Percentiles rank a stretch among this genome's conserved stretches.
These are phyloP conservation scores for Zonitis immaculata DNA, from an alignment of 2,888 invertebrate species.

Conservation along the genomic window DNA sequence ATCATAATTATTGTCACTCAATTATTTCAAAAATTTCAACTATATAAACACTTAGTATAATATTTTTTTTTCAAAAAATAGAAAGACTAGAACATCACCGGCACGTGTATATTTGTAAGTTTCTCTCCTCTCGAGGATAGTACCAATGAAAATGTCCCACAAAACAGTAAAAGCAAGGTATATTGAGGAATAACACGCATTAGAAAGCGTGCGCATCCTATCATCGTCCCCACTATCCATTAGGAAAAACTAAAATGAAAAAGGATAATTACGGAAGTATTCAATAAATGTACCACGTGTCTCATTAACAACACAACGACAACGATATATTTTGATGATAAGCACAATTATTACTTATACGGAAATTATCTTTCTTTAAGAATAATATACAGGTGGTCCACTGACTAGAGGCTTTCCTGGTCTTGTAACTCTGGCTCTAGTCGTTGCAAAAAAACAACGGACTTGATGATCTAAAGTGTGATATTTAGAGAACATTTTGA, in stretches of 20 bases:
- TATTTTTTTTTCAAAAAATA: not conserved
- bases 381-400: no score
- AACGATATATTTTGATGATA: not conserved
- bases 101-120: not conserved
- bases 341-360: no score
- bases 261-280: not conserved
- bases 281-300: conserved; percentile 10
- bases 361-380: no score
- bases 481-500: no score
- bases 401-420: no score
- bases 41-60: not conserved
- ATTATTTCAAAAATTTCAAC: no score
- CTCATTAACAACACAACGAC: conserved; percentile 7
- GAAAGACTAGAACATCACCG: not conserved
- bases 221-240: conserved; percentile 41
- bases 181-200: conserved; percentile 34
- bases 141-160: not conserved
- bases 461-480: no score
- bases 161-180: conserved; percentile 13
- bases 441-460: no score
- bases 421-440: no score
- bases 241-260: conserved; percentile 27
- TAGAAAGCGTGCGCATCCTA: conserved; percentile 33
- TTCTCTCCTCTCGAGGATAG: not conserved
- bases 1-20: not conserved